These are phyloP conservation scores for Melopsittacus undulatus DNA, from an alignment of 2,797 vertebrate species.

Conservation along the genomic window DNA sequence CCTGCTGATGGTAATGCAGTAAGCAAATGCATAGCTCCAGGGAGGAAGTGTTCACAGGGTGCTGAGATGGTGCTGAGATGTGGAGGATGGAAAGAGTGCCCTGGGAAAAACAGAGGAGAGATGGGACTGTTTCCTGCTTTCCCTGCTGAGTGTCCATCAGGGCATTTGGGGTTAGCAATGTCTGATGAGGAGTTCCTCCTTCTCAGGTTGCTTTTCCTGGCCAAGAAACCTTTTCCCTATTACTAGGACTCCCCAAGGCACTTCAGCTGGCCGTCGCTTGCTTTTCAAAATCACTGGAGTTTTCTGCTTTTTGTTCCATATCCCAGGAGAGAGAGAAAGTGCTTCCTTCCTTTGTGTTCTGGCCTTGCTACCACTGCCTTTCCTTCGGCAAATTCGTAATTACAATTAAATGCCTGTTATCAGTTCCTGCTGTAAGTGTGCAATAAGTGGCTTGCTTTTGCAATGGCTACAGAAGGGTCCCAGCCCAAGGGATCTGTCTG, in stretches of 20 bases:
- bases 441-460: not conserved
- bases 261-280: fast-evolving
- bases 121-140: not conserved
- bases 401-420: not conserved
- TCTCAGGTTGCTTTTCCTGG: not conserved
- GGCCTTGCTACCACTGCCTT: not conserved
- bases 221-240: not conserved
- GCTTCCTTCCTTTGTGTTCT: not conserved
- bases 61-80: fast-evolving
- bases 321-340: not conserved
- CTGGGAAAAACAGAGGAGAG: not conserved
- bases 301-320: not conserved
- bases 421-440: not conserved
- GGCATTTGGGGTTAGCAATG: not conserved
- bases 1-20: not conserved
- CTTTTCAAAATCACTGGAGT: not conserved
- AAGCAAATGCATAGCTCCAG: not conserved
- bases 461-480: not conserved
- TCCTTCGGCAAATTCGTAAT: not conserved
- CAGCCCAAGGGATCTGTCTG: not conserved
- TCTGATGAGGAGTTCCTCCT: not conserved
- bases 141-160: not conserved
- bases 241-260: fast-evolving
- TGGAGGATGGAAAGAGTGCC: not conserved
- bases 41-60: not conserved